phyloP scores from a whole-genome alignment of 2,797 vertebrate genomes.

The Champsocephalus gunnari region DNA sequence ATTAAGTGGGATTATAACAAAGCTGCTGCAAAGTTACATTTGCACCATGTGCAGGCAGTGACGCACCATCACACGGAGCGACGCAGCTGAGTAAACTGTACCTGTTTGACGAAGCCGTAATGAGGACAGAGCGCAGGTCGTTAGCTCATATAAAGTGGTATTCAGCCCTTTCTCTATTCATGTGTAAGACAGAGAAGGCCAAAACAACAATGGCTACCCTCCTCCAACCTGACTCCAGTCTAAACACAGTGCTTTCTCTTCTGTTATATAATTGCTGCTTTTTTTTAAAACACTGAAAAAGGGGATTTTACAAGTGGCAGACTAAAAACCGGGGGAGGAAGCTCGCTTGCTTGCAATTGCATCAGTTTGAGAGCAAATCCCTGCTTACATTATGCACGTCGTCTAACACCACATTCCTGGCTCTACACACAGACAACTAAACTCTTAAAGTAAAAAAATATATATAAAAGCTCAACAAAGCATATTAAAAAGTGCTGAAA shows the following conservation, averaged over 20 bases:
- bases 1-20: conserved; percentile 21
- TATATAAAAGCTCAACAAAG: background rate
- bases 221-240: conserved; percentile 43
- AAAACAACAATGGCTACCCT: conserved; percentile 41
- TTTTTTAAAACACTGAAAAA: background rate
- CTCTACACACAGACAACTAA: background rate
- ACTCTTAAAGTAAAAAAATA: background rate
- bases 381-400: conserved; percentile 34
- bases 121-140: conserved; percentile 29
- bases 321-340: conserved; percentile 9
- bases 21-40: conserved; percentile 8
- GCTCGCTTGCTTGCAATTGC: conserved; percentile 45
- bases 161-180: conserved; percentile 43
- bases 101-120: conserved; percentile 37
- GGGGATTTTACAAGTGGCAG: conserved; percentile 12
- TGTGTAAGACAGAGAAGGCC: conserved; percentile 32
- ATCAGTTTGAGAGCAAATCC: conserved; percentile 51
- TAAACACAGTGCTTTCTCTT: conserved; percentile 21
- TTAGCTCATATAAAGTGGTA: conserved; percentile 53
- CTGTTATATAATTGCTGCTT: conserved; percentile 15
- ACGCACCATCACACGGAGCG: conserved; percentile 1
- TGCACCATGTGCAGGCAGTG: background rate
- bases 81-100: conserved; percentile 18
- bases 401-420: conserved; percentile 30
- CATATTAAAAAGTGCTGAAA: conserved; percentile 1